Percentiles rank a stretch among this genome's conserved stretches.
Evolutionary conservation across 2,888 invertebrate species (phyloP).

Genomic region (Azorinus chamasolen): DNA sequence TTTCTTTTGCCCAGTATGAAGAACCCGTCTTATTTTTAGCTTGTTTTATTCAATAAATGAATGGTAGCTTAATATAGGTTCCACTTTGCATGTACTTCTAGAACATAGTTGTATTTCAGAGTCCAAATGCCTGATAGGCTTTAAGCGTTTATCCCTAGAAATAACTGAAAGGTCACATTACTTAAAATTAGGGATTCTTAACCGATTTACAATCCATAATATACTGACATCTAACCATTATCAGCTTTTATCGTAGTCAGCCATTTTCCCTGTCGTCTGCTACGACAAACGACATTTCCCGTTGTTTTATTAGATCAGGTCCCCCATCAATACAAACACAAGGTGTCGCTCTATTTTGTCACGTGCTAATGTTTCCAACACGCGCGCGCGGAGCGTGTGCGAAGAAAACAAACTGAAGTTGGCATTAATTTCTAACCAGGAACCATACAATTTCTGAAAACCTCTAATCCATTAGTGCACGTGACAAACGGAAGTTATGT

Average conservation of each 20-base stretch:
- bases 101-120: too few species aligned
- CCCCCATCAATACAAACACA: slow-evolving; percentile 54
- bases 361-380: slow-evolving; percentile 59
- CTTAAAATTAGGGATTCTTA: not conserved
- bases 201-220: slow-evolving; percentile 22
- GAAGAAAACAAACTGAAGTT: slow-evolving; percentile 46
- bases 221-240: slow-evolving; percentile 36
- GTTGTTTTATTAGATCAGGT: slow-evolving; percentile 47
- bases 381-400: slow-evolving; percentile 58
- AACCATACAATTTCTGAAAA: slow-evolving; percentile 28
- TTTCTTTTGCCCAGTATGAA: too few species aligned
- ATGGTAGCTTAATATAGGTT: too few species aligned
- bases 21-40: too few species aligned
- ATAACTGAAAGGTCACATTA: too few species aligned
- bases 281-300: slow-evolving; percentile 23
- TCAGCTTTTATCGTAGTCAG: slow-evolving; percentile 35
- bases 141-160: too few species aligned
- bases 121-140: too few species aligned
- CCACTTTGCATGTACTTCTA: too few species aligned
- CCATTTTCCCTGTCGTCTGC: slow-evolving; percentile 29
- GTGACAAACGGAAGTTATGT: slow-evolving; percentile 23
- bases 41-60: too few species aligned
- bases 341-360: slow-evolving; percentile 57
- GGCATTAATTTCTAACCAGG: slow-evolving; percentile 58
- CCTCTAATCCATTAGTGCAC: slow-evolving; percentile 44